phyloP scores from a whole-genome alignment of 2,888 invertebrate species.

The Labia minor region DNA sequence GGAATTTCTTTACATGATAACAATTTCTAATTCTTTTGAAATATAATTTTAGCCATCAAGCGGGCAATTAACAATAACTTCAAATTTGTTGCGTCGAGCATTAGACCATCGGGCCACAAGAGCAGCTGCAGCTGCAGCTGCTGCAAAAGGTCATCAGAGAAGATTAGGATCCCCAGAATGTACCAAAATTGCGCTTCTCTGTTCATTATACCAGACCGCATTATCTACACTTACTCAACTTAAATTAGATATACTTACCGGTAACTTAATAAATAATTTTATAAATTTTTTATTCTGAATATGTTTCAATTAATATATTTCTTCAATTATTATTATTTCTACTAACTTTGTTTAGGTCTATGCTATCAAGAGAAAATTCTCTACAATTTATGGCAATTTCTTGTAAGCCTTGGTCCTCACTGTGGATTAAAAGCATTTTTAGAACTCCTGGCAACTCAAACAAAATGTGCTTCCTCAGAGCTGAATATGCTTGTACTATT shows the following conservation, averaged over 20 bases:
- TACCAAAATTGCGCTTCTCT: constrained; percentile 72
- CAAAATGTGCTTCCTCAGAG: constrained; percentile 73
- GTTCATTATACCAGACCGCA: constrained; percentile 85
- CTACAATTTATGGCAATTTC: constrained; percentile 80
- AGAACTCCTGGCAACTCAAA: constrained; percentile 69
- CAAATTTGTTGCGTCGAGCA: constrained; percentile 49
- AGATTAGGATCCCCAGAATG: constrained; percentile 73
- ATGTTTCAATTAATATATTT: no score
- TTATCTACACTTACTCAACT: constrained; percentile 82
- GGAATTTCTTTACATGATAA: no score
- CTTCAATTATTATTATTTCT: not conserved
- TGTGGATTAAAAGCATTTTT: constrained; percentile 82
- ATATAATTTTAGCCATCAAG: constrained; percentile 22
- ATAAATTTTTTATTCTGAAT: no score
- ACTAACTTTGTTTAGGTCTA: constrained; percentile 51
- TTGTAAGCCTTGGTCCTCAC: constrained; percentile 76
- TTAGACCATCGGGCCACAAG: constrained; percentile 49
- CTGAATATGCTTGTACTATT: constrained; percentile 88
- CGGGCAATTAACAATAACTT: constrained; percentile 27
- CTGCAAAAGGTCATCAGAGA: constrained; percentile 41
- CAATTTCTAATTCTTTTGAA: not conserved
- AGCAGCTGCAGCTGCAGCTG: constrained; percentile 43
- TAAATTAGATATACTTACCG: constrained; percentile 83
- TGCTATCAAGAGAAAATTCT: constrained; percentile 88
- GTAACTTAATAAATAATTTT: constrained; percentile 36